A percentile compares a stretch with the other conserved stretches of the same genome.
phyloP scores from a whole-genome alignment of 2,113 vertebrate genomes.

The Engystomops pustulosus region DNA sequence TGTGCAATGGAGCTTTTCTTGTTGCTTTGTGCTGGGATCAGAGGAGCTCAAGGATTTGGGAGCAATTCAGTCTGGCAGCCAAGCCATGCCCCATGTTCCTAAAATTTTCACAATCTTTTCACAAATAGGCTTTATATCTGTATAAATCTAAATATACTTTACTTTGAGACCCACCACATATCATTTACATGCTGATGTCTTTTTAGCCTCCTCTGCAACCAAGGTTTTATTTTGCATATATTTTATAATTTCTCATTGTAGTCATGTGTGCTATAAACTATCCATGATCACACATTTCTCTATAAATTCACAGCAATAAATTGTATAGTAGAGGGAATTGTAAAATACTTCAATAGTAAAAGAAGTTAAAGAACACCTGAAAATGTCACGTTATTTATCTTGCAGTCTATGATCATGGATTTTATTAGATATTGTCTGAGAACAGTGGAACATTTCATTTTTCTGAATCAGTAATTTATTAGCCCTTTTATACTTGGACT shows the following conservation, averaged over 20 bases:
- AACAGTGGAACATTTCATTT: background rate
- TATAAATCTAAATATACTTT: no score
- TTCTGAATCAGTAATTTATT: background rate
- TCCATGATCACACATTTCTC: background rate
- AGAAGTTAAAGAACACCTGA: constrained; percentile 23
- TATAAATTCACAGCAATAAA: constrained; percentile 24
- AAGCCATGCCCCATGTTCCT: no score
- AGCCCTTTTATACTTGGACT: constrained; percentile 9
- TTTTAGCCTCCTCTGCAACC: no score
- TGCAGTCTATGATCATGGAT: constrained; percentile 8
- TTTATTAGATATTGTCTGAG: constrained; percentile 4
- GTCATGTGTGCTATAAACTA: background rate
- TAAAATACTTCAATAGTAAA: constrained; percentile 22
- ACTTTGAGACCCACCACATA: no score
- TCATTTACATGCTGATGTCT: no score
- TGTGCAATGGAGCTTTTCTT: no score
- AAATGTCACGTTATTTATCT: constrained; percentile 33
- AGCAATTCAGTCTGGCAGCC: no score
- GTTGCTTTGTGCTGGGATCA: no score
- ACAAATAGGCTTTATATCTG: no score
- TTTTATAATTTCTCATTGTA: background rate
- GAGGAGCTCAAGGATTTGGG: no score
- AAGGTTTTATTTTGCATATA: no score
- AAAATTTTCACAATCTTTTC: no score
- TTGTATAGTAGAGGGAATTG: background rate